Conservation (phyloP, 2,797 vertebrate genomes). For the Myripristis murdjan region DNA sequence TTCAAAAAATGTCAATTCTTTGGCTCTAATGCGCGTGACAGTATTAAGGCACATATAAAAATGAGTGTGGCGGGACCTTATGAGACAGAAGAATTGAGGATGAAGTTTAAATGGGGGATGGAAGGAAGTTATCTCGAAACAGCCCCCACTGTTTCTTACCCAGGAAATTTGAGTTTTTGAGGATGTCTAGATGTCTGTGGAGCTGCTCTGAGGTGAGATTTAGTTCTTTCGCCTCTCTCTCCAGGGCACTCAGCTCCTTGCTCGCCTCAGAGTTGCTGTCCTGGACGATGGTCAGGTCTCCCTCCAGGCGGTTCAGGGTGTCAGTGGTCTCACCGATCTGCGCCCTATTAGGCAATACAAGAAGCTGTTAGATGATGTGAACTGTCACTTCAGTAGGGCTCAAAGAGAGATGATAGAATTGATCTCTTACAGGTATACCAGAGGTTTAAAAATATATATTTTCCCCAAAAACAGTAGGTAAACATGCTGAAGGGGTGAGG, state of each 20-base stretch:
- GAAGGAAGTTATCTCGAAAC: neutral
- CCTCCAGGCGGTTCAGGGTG: constrained; percentile 90
- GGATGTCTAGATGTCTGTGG: constrained; percentile 88
- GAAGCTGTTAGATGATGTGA: neutral
- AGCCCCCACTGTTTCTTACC: constrained; percentile 80
- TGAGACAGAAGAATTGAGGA: too few relatives aligned
- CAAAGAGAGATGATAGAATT: neutral
- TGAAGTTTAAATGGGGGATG: too few relatives aligned
- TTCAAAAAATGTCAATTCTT: too few relatives aligned
- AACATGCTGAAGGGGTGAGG: too few relatives aligned
- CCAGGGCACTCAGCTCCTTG: constrained; percentile 89
- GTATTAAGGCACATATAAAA: too few relatives aligned
- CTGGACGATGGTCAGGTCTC: constrained; percentile 90
- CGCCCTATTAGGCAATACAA: constrained; percentile 75
- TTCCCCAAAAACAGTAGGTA: too few relatives aligned
- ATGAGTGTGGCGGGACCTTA: too few relatives aligned
- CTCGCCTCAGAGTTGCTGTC: constrained; percentile 94
- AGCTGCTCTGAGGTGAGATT: constrained; percentile 91
- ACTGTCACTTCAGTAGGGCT: neutral
- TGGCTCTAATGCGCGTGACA: too few relatives aligned
- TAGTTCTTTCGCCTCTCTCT: constrained; percentile 90
- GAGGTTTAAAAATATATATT: too few relatives aligned
- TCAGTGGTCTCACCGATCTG: constrained; percentile 93
- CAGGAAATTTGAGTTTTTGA: constrained; percentile 96
- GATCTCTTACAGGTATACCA: too few relatives aligned